Evolutionary conservation across 2,797 vertebrate genomes (phyloP), one percentile per base, ranked within the genome.

Genomic region (Sphenodon punctatus): DNA sequence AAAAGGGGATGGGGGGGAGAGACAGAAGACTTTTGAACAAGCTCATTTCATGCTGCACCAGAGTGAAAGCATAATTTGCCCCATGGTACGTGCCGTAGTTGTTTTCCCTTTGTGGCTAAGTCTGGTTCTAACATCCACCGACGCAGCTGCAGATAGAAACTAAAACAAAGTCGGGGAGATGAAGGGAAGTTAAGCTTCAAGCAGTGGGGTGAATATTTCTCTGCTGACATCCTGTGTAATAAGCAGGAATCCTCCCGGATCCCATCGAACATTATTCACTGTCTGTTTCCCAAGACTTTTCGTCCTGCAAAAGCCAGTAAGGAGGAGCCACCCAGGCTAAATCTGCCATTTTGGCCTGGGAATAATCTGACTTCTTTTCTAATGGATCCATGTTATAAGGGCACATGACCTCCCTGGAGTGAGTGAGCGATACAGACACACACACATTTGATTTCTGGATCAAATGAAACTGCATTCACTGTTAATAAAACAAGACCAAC

Each of bases 401-500:
- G n/a, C n/a, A n/a, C n/a, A n/a, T n/a, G n/a, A n/a, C n/a, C n/a
- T n/a, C n/a, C n/a, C n/a, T n/a, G n/a, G n/a, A n/a, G n/a, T 13
- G 10, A 43, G 43, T 17, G 45, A 4, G 45, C 7, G 19, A 20
- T n/a, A 30, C 55, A 4, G 11, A 34, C 19, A n/a, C n/a, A n/a
- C n/a, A n/a, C n/a, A n/a, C n/a, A n/a, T n/a, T 23, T 58, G 30
- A 13, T 30, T 12, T 12, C 53, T 53, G 20, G 53, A 34, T 20
- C 53, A 56, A 34, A 30, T 56, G 34, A 34, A 22, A 56, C 56
- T 32, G 5, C 13, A 34, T 32, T 19, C 67, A 11, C 80, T 90
- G 93, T 82, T 78, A 90, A 92, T 86, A 93, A 78, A 68, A 30
- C 32, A 58, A 66, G 72, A 82, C 74, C 70, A 82, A 74, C 85